phyloP scores from a whole-genome alignment of 2,888 invertebrate species.

The Carterocephalus palaemon region DNA sequence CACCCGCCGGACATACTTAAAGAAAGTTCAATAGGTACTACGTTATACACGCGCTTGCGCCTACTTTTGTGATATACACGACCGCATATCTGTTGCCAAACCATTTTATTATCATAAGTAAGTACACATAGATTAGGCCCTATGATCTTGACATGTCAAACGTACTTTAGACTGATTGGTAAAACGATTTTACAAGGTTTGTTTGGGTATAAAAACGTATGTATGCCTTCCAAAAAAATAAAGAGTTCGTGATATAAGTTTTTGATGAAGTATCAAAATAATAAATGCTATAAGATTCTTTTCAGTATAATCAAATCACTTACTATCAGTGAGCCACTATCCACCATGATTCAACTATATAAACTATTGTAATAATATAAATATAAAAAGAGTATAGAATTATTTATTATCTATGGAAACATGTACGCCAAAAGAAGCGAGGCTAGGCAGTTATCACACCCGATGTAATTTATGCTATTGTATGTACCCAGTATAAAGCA shows the following conservation, averaged over 20 bases:
- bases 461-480: constrained; percentile 16
- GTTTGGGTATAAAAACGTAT: no score
- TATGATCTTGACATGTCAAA: no score
- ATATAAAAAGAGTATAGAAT: constrained; percentile 13
- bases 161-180: no score
- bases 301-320: no score
- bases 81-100: constrained; percentile 16
- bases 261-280: no score
- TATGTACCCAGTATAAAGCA: constrained; percentile 15
- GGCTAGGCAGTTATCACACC: constrained; percentile 18
- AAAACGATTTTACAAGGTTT: no score
- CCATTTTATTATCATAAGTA: constrained; percentile 1
- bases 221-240: no score
- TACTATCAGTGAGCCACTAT: no score
- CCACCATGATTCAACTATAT: no score
- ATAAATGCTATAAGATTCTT: no score
- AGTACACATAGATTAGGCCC: no score
- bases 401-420: constrained; percentile 12
- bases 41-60: not conserved
- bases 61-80: constrained; percentile 5
- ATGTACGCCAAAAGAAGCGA: constrained; percentile 6
- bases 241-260: no score
- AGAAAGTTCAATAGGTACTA: constrained; percentile 19
- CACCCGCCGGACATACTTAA: constrained; percentile 23
- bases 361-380: constrained; percentile 5